Evolutionary conservation across 2,888 invertebrate genomes (phyloP), one percentile per base, ranked within the genome.

Genomic region (Lithophane leautieri): DNA sequence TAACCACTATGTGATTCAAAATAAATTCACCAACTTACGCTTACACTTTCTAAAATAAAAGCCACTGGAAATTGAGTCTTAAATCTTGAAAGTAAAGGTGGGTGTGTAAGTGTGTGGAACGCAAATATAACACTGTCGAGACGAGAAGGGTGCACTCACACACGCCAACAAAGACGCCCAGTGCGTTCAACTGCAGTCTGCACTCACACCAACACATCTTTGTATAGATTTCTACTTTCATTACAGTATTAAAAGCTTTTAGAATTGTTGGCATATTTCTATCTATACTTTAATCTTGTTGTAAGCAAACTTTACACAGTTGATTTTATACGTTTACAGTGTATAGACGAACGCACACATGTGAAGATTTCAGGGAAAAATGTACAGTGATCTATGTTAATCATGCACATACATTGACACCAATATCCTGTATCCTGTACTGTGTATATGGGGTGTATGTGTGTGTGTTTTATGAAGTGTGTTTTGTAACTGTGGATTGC

Each of bases 61-160:
- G 52, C 1, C 76, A 85, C n/a, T 52, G 81, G 0, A 92, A 81
- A 84, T 76, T 88, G 56, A 88, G 85, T 92, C 82, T 84, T 94
- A 91, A 12, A 0, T 0, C 0, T 1, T 1, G 2, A 0, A n/a
- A 0, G 0, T 65, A 88, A 93, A 73, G 73, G 87, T 54, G 14
- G 12, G n/a, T 8, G 1, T 12, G 8, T 34, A 1, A 0, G 4
- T 77, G 76, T 78, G 72, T 71, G 0, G 28, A 25, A 54, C 60
- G 79, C 68, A 88, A 78, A 73, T 52, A 14, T 83, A 86, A 87
- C 73, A 83, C 88, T 87, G 93, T 85, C 89, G 91, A 93, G 93
- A 95, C 95, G 89, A 91, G 94, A 95, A 96, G 96, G 96, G 95
- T 95, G 95, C 93, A 95, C 95, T 56, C 94, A 93, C 91, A 95